Base-by-base conservation (phyloP, 2,797 vertebrate species). In the Scolopax bukidnonensis region DNA sequence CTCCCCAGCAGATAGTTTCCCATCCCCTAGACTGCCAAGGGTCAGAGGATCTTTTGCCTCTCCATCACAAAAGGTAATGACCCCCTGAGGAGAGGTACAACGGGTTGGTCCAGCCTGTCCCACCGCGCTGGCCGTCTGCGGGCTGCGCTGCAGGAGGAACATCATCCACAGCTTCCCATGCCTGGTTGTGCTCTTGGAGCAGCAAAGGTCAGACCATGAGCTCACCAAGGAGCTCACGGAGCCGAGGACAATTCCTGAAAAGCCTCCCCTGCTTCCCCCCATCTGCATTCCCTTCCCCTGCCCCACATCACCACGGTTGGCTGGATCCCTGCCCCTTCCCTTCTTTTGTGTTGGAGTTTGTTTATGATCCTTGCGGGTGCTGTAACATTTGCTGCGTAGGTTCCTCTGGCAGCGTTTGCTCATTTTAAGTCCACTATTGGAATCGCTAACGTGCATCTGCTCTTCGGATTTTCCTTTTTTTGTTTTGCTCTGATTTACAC, bases 391-490 rank as follows among this genome's bases (percentile, higher is more conserved):
- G 90, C 90, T 92, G 94, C 94, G 81, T 91, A 8, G 93, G 94
- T 80, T 94, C 92, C 93, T 96, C 96, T 93, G 94, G 93, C 96
- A 95, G 93, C 91, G 6, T 93, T 97, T 96, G 94, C 97, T 97
- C 97, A 95, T 96, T 97, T 98, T 85, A 94, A 98, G 96, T 97
- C 96, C 97, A 97, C 97, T 97, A 87, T 96, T 96, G 97, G 90
- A 97, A 97, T 98, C 86, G 97, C 97, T 98, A 57, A 83, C 91
- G 84, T 70, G 93, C 97, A 97, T 93, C 92, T 95, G 88, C 97
- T 95, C 92, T 86, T 90, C 0, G 36, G 96, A 84, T 91, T 90
- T 90, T 87, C 82, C 73, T 92, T 96, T 96, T 96, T 96, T 94
- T 88, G 45, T 65, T 91, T 94, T 90, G 91, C 95, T 94, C 77